A percentile compares a stretch with the other conserved stretches of the same genome.
Evolutionary conservation across 2,888 invertebrate species (phyloP).

Genomic region (Hemithea aestivaria): DNA sequence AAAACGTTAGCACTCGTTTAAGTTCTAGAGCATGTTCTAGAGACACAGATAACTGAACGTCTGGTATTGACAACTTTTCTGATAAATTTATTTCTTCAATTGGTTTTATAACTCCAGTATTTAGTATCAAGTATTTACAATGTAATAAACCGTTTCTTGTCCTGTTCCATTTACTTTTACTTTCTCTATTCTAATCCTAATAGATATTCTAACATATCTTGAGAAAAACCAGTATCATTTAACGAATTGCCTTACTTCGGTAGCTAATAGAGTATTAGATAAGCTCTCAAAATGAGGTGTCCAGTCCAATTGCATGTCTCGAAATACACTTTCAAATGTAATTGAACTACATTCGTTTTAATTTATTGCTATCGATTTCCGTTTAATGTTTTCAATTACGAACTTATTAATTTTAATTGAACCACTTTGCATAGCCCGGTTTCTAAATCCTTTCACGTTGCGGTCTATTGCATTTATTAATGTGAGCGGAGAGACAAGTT

Average conservation of each 20-base stretch:
- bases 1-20: too few species aligned
- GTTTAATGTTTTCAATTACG: conserved; percentile 29
- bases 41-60: conserved; percentile 3
- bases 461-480: conserved; percentile 41
- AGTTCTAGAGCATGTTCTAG: too few species aligned
- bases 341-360: conserved; percentile 24
- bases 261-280: conserved; percentile 8
- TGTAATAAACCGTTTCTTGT: too few species aligned
- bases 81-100: too few species aligned
- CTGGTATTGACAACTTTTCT: conserved; percentile 5
- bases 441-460: conserved; percentile 40
- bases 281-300: conserved; percentile 11
- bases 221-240: conserved; percentile 1
- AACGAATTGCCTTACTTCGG: conserved; percentile 4
- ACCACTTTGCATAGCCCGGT: conserved; percentile 32
- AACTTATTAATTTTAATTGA: conserved; percentile 34
- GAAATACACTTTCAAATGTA: conserved; percentile 19
- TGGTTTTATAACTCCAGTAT: too few species aligned
- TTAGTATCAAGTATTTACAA: too few species aligned
- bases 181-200: too few species aligned
- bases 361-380: conserved; percentile 26
- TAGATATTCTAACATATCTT: too few species aligned
- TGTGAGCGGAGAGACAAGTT: conserved; percentile 33
- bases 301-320: conserved; percentile 13
- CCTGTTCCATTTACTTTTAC: too few species aligned